Evolutionary conservation across 2,888 invertebrate genomes (phyloP), one percentile per base, ranked within the genome.

Genomic region (Plemyria rubiginata): DNA sequence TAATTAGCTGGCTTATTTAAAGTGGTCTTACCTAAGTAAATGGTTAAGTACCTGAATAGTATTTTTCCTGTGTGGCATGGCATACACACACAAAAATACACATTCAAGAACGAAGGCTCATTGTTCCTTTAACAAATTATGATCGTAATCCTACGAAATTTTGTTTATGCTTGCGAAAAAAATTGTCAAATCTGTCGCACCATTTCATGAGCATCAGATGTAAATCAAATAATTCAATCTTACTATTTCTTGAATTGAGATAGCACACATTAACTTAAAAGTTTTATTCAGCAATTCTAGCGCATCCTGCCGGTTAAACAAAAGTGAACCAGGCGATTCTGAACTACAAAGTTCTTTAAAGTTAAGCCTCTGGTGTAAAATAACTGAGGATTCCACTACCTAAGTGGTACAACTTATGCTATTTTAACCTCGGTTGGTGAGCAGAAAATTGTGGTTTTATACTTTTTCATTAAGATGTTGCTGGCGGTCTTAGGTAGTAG

Each of bases 301-400:
- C n/a, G 50, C 38, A 55, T 48, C 46, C 11, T 56, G 55, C 40
- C 46, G 52, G 52, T 49, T 53, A 11, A 48, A 36, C 49, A 49
- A 80, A 84, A 78, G 77, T 76, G 75, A 81, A 75, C 81, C 79
- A 79, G 82, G 80, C 81, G 84, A 85, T 86, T 86, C 85, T 71
- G 75, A 78, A 81, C 74, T 62, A 82, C 77, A 70, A 81, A 86
- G 84, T 89, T 82, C 82, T 87, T 84, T 77, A 81, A 89, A 89
- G 79, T 89, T 88, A 74, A 72, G 56, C 79, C 90, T 78, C 87
- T 36, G 48, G 84, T 80, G 90, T 72, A 70, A 76, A 81, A 84
- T 87, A 82, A 80, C 74, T 62, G 67, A 65, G 74, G 73, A 66
- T 60, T 65, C 58, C 46, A 65, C 43, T 52, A 61, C 56, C 57